Percentiles rank a stretch among this genome's conserved stretches.
Evolutionary conservation across 2,888 invertebrate species (phyloP).

Genomic region (Protophormia terraenovae): DNA sequence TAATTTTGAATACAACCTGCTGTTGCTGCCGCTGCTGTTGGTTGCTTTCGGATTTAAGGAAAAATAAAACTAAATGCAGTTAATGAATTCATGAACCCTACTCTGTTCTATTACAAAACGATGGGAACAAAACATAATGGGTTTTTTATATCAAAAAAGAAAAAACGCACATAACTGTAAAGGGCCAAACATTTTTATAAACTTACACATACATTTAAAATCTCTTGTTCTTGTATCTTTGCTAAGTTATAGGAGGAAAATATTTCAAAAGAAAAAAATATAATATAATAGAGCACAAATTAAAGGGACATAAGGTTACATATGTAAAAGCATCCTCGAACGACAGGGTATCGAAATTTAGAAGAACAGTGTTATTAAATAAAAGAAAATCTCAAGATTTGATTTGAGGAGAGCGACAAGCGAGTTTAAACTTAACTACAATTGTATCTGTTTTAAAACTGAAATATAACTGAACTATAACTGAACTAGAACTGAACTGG

Average conservation of each 20-base stretch:
- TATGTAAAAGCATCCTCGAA: neutral
- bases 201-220: neutral
- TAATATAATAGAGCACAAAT: neutral
- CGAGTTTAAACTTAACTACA: too few species aligned
- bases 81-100: conserved; percentile 52
- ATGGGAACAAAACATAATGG: conserved; percentile 8
- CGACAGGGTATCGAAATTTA: neutral
- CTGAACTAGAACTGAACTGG: too few species aligned
- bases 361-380: neutral
- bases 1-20: conserved; percentile 34
- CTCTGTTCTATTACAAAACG: neutral
- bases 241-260: neutral
- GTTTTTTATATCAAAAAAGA: neutral
- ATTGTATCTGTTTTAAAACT: too few species aligned
- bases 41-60: neutral
- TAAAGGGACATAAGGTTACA: neutral
- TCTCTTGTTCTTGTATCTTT: conserved; percentile 19
- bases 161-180: neutral
- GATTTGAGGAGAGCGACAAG: too few species aligned
- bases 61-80: conserved; percentile 37
- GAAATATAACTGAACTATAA: too few species aligned
- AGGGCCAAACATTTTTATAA: neutral
- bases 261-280: neutral
- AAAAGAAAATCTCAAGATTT: too few species aligned
- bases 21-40: neutral